Evolutionary conservation across 2,888 invertebrate species (phyloP).

Genomic region (Euzetes globulus): DNA sequence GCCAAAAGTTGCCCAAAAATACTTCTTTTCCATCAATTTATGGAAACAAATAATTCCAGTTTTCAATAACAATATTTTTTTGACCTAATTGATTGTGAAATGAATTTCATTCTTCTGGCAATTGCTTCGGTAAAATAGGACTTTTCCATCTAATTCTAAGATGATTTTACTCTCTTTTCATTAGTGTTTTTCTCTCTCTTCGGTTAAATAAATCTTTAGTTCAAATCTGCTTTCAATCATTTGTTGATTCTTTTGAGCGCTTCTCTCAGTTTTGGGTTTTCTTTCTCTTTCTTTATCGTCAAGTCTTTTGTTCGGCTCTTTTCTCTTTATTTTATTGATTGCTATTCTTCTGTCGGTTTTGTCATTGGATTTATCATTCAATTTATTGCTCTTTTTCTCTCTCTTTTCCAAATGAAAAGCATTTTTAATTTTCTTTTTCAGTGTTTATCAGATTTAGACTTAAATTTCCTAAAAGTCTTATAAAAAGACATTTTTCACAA

Average conservation of each 20-base stretch:
- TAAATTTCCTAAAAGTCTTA: too few relatives aligned
- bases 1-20: too few relatives aligned
- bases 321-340: neutral
- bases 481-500: too few relatives aligned
- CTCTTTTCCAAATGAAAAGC: neutral
- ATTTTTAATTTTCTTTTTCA: conserved; percentile 3
- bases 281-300: neutral
- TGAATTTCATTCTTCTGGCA: too few relatives aligned
- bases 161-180: neutral
- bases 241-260: conserved; percentile 4
- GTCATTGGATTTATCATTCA: neutral
- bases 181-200: neutral
- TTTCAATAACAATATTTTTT: too few relatives aligned
- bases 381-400: neutral
- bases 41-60: too few relatives aligned
- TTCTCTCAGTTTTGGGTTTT: neutral
- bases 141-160: neutral
- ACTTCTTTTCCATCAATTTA: too few relatives aligned
- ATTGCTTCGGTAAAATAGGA: too few relatives aligned
- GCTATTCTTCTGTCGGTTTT: neutral
- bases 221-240: conserved; percentile 7
- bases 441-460: neutral
- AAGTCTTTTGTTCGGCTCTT: neutral
- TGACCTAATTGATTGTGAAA: too few relatives aligned
- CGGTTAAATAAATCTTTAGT: neutral